These are phyloP conservation scores for Vultur gryphus DNA, from an alignment of 2,797 vertebrate genomes.

Conservation along the genomic window DNA sequence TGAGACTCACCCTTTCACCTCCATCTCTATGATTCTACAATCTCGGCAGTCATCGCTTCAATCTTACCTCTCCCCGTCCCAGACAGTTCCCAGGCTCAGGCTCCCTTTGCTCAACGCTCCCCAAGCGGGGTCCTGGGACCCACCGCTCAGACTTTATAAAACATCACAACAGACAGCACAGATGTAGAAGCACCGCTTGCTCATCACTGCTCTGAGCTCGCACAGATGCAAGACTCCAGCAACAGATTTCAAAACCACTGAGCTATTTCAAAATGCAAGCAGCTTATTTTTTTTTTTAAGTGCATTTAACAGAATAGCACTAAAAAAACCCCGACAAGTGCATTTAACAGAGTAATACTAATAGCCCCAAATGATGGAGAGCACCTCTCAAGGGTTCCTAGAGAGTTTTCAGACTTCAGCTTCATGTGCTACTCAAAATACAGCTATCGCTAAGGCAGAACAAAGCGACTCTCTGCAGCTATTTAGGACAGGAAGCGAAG, in stretches of 20 bases:
- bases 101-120: fast-evolving
- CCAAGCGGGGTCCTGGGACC: fast-evolving
- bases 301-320: fast-evolving
- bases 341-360: neutral
- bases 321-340: fast-evolving
- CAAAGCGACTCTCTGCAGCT: neutral
- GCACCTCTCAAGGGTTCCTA: neutral
- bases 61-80: fast-evolving
- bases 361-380: fast-evolving
- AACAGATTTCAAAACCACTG: neutral
- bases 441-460: neutral
- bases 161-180: fast-evolving
- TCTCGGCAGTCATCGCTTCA: fast-evolving
- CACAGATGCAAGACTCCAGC: neutral
- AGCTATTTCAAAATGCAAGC: neutral
- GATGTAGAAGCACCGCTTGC: neutral
- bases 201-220: neutral
- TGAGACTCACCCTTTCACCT: neutral
- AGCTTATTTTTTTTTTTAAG: fast-evolving
- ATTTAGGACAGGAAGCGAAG: neutral
- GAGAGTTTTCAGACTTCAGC: neutral
- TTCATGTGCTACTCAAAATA: neutral
- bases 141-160: fast-evolving
- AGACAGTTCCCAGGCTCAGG: neutral
- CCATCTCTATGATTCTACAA: neutral